Evolutionary conservation across 1,140 invertebrate genomes (phyloP).

Genomic region (Octopus sinensis): DNA sequence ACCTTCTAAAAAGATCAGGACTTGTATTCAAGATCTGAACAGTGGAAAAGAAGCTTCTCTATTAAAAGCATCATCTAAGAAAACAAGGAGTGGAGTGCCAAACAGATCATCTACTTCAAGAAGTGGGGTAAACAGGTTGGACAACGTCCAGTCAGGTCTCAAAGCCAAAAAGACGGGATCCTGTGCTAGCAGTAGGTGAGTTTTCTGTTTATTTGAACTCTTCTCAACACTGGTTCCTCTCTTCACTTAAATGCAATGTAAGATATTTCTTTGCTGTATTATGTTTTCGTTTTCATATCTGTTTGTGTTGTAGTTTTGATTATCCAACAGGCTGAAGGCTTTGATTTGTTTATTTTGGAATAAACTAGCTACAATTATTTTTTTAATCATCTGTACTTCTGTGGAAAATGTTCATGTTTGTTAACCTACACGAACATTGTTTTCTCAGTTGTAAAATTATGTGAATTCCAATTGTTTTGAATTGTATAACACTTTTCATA

Average conservation of each 20-base stretch:
- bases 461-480: too few relatives aligned
- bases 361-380: too few relatives aligned
- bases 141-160: conserved; percentile 46
- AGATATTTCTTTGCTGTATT: background rate
- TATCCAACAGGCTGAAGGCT: too few relatives aligned
- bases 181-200: conserved; percentile 69
- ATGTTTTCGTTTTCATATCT: background rate
- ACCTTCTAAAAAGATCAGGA: background rate
- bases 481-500: too few relatives aligned
- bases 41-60: background rate
- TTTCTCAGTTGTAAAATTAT: too few relatives aligned
- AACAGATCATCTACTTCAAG: conserved; percentile 23
- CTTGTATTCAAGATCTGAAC: background rate
- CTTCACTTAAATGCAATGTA: background rate
- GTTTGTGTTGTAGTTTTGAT: too few relatives aligned
- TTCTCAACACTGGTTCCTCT: too few relatives aligned
- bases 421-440: too few relatives aligned
- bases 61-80: background rate
- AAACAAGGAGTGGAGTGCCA: conserved; percentile 15
- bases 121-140: conserved; percentile 28
- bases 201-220: background rate
- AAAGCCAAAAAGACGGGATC: conserved; percentile 68
- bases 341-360: too few relatives aligned
- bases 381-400: too few relatives aligned
- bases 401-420: too few relatives aligned